A percentile compares a stretch with the other conserved stretches of the same genome.
Conservation (phyloP, 2,888 invertebrate species). For the Heliconius aoede region DNA sequence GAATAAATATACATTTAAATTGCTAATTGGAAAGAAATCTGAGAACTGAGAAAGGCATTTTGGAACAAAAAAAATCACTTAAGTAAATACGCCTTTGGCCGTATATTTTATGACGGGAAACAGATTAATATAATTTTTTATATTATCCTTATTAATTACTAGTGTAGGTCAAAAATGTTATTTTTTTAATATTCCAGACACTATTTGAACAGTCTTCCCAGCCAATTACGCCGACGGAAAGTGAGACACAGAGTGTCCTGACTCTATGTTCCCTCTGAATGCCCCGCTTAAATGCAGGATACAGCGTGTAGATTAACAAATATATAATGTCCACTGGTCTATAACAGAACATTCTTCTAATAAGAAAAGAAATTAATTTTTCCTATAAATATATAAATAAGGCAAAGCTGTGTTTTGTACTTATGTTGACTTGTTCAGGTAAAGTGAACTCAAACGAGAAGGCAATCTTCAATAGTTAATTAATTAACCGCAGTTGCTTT, state of each 20-base stretch:
- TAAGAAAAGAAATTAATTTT: not conserved
- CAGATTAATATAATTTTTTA: not conserved
- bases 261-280: no score
- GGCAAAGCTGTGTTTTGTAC: not conserved
- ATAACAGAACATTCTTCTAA: not conserved
- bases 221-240: no score
- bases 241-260: no score
- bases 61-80: slow-evolving; percentile 44
- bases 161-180: not conserved
- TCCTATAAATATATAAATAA: not conserved
- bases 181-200: no score
- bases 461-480: slow-evolving; percentile 11
- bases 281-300: no score
- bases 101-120: slow-evolving; percentile 20
- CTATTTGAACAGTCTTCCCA: no score
- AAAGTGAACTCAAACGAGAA: slow-evolving; percentile 4
- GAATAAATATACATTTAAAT: slow-evolving; percentile 61
- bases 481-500: not conserved
- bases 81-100: slow-evolving; percentile 26
- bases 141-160: not conserved
- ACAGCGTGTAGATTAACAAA: no score
- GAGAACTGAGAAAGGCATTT: slow-evolving; percentile 47
- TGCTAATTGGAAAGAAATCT: slow-evolving; percentile 60
- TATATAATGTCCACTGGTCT: not conserved
- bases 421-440: not conserved